Percentiles rank a stretch among this genome's conserved stretches.
Evolutionary conservation across 1,140 invertebrate species (phyloP).

Genomic region (Camponotus pennsylvanicus): DNA sequence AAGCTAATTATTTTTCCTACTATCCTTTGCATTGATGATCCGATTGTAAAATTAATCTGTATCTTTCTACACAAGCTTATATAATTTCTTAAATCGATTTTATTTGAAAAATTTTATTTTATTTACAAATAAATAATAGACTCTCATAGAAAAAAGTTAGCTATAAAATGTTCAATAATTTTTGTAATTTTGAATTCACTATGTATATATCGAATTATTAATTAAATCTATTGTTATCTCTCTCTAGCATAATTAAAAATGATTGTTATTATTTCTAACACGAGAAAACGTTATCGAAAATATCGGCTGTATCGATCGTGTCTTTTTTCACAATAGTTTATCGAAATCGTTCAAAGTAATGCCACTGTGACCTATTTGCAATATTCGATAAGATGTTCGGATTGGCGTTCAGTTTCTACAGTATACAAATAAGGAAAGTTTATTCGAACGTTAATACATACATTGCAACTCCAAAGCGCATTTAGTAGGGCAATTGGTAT

Average conservation of each 20-base stretch:
- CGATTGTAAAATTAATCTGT: neutral
- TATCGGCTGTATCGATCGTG: neutral
- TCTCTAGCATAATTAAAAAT: neutral
- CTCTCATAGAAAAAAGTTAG: neutral
- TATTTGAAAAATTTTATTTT: neutral
- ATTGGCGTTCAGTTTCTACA: neutral
- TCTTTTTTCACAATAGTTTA: constrained; percentile 6
- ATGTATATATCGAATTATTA: neutral
- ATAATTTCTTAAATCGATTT: neutral
- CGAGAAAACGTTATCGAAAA: neutral
- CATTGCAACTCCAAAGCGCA: constrained; percentile 23
- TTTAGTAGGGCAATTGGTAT: constrained; percentile 29
- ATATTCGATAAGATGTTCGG: constrained; percentile 22
- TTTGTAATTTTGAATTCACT: neutral
- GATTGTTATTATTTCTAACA: too few species aligned
- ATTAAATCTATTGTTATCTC: neutral
- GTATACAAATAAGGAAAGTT: constrained; percentile 52
- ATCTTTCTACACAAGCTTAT: neutral
- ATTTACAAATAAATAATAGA: neutral
- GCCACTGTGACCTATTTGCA: constrained; percentile 7
- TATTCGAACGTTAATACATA: constrained; percentile 50
- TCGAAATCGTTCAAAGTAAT: neutral
- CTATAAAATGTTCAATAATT: neutral
- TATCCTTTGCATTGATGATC: neutral
- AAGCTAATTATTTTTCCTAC: neutral